These are phyloP conservation scores for Glaucidium brasilianum DNA, from an alignment of 2,113 vertebrate species.

Conservation along the genomic window DNA sequence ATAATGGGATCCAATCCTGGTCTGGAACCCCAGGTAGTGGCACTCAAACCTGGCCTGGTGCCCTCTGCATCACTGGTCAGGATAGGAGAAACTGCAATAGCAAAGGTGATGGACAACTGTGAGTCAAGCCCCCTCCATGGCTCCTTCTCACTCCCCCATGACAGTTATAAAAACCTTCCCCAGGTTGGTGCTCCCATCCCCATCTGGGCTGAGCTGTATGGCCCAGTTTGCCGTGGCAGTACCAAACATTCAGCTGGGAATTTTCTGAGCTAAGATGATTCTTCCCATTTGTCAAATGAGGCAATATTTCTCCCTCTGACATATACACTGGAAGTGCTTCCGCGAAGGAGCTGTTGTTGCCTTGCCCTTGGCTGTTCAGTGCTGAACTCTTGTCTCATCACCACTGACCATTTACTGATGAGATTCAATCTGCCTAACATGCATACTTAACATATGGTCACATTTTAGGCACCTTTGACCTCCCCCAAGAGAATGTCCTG, in stretches of 20 bases:
- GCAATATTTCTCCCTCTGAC: not conserved
- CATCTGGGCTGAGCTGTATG: not conserved
- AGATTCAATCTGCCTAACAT: not conserved
- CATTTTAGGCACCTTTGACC: not conserved
- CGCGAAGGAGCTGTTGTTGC: not conserved
- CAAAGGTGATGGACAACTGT: not conserved
- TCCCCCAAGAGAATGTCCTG: not conserved
- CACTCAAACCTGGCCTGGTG: not conserved
- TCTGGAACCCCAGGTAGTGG: rapidly evolving
- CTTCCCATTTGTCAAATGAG: not conserved
- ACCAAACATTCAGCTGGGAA: not conserved
- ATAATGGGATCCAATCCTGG: not conserved
- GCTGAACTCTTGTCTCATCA: not conserved
- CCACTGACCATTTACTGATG: not conserved
- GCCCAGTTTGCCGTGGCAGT: not conserved
- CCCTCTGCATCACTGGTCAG: not conserved
- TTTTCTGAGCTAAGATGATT: not conserved
- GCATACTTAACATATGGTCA: not conserved
- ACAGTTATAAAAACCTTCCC: not conserved
- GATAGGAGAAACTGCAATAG: not conserved
- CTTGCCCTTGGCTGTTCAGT: not conserved
- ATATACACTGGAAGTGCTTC: not conserved
- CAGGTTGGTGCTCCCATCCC: not conserved
- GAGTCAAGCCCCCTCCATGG: not conserved
- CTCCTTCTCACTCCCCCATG: rapidly evolving